Base-by-base conservation (phyloP, 1,140 invertebrate species). In the Phortica variegata region DNA sequence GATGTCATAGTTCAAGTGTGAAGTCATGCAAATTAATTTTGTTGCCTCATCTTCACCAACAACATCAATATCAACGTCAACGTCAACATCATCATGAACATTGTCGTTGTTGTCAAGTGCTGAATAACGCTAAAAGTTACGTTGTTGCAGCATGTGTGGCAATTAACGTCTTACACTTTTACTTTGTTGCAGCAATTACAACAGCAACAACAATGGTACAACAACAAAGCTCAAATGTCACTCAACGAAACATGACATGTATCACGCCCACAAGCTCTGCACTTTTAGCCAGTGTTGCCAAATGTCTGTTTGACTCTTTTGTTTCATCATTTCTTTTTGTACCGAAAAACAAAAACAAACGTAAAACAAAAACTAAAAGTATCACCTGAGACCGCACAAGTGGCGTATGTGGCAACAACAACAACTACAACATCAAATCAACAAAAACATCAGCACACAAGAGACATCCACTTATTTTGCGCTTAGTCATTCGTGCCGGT, bases 381-480 rank as follows among this genome's bases (percentile, higher is more conserved):
- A 42, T 56, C 65, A 60, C 43, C 38, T 16, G 43, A 69, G 55
- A 63, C 58, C 54, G 33, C 57, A 62, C 59, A 68, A 60, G 49
- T 58, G 56, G 58, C 47, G 52, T 5, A 26, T 13, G 31, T 13
- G 23, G 10, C 48, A 46, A 55, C 47, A 26, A 26, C 5, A 39
- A 23, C 46, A 41, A 52, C 29, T 43, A 44, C 16, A 34, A 23
- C 49, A 38, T 55, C 47, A 33, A 37, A 48, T 42, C 52, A 52
- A 49, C 47, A 49, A 52, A 40, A 43, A 50, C 12, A 4, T 15
- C 42, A 33, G 23, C 43, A 33, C 21, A 45, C 48, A 19, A 40
- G 10, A 26, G 18, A 15, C 33, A 19, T 50, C 43, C 37, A 42
- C 49, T 23, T 12, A 29, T 23, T 32, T 42, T 31, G 39, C 50